Evolutionary conservation across 2,113 vertebrate genomes (phyloP).

Genomic region (Oenanthe melanoleuca): DNA sequence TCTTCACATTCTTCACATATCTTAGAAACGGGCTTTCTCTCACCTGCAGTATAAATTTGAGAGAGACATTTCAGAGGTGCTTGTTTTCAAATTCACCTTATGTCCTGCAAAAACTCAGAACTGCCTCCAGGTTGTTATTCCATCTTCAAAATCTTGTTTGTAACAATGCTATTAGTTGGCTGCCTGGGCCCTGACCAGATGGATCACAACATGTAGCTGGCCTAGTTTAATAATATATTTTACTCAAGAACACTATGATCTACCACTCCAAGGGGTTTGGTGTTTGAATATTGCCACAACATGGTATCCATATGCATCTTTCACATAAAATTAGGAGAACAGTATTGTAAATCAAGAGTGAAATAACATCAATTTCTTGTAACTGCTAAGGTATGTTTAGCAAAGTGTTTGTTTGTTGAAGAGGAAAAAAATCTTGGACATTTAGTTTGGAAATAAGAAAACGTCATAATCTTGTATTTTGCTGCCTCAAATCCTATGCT

Average conservation of each 20-base stretch:
- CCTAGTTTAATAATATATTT: neutral
- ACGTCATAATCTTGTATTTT: neutral
- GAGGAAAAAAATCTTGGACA: neutral
- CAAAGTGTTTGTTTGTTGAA: neutral
- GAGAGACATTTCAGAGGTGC: neutral
- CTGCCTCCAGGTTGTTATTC: neutral
- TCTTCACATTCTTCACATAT: neutral
- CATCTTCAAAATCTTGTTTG: neutral
- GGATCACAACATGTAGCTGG: neutral
- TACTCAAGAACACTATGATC: neutral
- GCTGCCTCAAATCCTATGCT: neutral
- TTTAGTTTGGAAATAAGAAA: neutral
- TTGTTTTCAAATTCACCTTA: neutral
- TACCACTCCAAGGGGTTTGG: neutral
- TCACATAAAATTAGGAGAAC: neutral
- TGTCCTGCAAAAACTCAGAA: neutral
- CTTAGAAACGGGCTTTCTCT: neutral
- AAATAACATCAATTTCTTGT: neutral
- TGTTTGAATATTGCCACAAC: neutral
- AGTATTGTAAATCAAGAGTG: neutral
- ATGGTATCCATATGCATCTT: neutral
- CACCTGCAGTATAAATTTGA: neutral
- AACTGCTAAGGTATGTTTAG: neutral
- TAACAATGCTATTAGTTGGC: neutral
- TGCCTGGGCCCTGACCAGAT: neutral